These are phyloP conservation scores for Trogon surrucura DNA, from an alignment of 2,113 vertebrate genomes.

Conservation along the genomic window DNA sequence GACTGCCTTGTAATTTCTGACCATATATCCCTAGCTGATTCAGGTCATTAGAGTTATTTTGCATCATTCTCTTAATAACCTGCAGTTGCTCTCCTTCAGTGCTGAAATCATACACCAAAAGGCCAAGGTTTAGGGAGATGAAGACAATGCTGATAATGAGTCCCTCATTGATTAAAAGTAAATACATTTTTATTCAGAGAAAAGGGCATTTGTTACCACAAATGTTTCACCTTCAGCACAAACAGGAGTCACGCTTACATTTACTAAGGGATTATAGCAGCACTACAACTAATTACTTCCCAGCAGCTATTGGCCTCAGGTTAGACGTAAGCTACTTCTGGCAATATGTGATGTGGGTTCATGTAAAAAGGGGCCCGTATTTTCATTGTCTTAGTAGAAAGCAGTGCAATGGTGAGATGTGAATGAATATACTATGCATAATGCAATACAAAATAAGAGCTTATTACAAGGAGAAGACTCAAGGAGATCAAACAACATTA, in stretches of 20 bases:
- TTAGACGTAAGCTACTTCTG: slow-evolving; percentile 71
- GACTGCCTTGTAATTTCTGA: background rate
- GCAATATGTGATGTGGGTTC: slow-evolving; percentile 54
- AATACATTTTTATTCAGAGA: slow-evolving; percentile 79
- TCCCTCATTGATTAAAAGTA: slow-evolving; percentile 82
- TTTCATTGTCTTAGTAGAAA: slow-evolving; percentile 46
- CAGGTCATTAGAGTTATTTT: slow-evolving; percentile 69
- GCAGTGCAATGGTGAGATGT: background rate
- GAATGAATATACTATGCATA: slow-evolving; percentile 52
- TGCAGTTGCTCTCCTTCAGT: slow-evolving; percentile 31
- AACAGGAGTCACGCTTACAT: slow-evolving; percentile 71
- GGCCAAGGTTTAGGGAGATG: slow-evolving; percentile 72
- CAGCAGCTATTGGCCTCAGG: slow-evolving; percentile 74
- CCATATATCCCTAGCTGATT: slow-evolving; percentile 39
- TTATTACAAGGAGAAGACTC: slow-evolving; percentile 44
- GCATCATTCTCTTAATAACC: slow-evolving; percentile 67
- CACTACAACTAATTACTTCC: slow-evolving; percentile 80
- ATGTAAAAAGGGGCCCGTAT: slow-evolving; percentile 18
- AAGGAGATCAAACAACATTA: slow-evolving; percentile 58
- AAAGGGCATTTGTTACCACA: slow-evolving; percentile 78
- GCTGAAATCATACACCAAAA: slow-evolving; percentile 41
- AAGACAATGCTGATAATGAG: slow-evolving; percentile 77
- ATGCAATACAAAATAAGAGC: slow-evolving; percentile 53
- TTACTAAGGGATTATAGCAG: slow-evolving; percentile 75
- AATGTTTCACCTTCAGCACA: slow-evolving; percentile 78